Base-by-base conservation (phyloP, 2,113 vertebrate species). In the Sinocyclocheilus maitianheensis region DNA sequence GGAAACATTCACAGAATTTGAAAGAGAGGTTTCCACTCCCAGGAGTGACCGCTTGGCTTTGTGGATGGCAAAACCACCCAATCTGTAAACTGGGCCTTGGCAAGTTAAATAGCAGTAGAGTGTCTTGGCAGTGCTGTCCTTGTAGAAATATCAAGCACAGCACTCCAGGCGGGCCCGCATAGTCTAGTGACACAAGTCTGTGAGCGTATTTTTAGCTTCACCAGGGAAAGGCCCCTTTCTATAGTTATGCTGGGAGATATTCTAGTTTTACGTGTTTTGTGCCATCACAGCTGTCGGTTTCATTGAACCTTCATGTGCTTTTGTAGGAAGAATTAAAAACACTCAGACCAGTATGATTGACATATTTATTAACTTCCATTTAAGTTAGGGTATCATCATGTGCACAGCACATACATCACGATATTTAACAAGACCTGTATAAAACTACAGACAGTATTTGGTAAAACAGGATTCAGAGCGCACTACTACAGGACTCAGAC, bases 391-490 rank as follows among this genome's bases (percentile, higher is more conserved):
- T 89, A 91, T 81, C 84, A 74, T 87, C 85, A 90, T 98, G 98
- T 98, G 97, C 97, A 96, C 92, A 96, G 97, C 97, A 99, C 98
- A 98, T 96, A 97, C 94, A 94, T 87, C 88, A 91, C 90, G 89
- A 90, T 89, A 89, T 91, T 91, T 89, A 94, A 93, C 79, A 91
- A 92, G 91, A 93, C 95, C 96, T 96, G 96, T 96, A 97, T 96
- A 96, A 96, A 98, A 97, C 96, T 97, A 97, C 97, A 97, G 95
- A 95, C 93, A 94, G 92, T 94, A 91, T 89, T 93, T 90, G 89
- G 92, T 86, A 92, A 93, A 93, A 90, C 84, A 91, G 92, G 92
- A 90, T 65, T 79, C 65, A 88, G 80, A 90, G 91, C 92, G 90
- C 87, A 91, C 92, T 92, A 93, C 90, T 87, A 93, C 78, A 85